Percentiles rank a stretch among this genome's conserved stretches.
These are phyloP conservation scores for Lasioglossum villosulum DNA, from an alignment of 2,888 invertebrate genomes.

Conservation along the genomic window DNA sequence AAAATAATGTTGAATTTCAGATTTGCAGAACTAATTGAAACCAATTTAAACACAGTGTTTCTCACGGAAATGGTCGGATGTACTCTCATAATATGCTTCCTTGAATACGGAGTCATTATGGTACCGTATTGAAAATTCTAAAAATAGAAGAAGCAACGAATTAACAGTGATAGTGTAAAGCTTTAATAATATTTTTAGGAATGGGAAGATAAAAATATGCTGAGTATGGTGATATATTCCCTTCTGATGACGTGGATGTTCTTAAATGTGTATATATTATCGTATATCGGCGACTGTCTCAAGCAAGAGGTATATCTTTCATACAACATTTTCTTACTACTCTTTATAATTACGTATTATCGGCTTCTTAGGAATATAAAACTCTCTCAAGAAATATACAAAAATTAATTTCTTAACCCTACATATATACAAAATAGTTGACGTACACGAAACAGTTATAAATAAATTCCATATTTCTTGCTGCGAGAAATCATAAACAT, in stretches of 20 bases:
- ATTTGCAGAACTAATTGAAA: slow-evolving; percentile 77
- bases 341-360: background rate
- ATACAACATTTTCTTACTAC: background rate
- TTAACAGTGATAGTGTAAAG: background rate
- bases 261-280: slow-evolving; percentile 73
- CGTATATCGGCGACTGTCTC: slow-evolving; percentile 77
- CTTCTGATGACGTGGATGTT: slow-evolving; percentile 74
- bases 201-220: slow-evolving; percentile 52
- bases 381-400: no score
- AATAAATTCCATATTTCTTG: background rate
- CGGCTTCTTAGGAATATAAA: background rate
- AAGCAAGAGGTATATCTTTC: slow-evolving; percentile 66
- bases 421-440: background rate
- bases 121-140: slow-evolving; percentile 33
- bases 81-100: slow-evolving; percentile 79
- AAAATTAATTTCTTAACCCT: no score
- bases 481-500: background rate
- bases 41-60: slow-evolving; percentile 75
- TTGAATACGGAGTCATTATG: slow-evolving; percentile 78
- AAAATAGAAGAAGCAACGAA: background rate
- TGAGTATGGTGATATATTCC: slow-evolving; percentile 60
- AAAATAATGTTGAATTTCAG: slow-evolving; percentile 68
- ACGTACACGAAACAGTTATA: background rate
- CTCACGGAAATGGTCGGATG: slow-evolving; percentile 78
- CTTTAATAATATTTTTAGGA: slow-evolving; percentile 50